A percentile compares a stretch with the other conserved stretches of the same genome.
phyloP scores from a whole-genome alignment of 2,797 vertebrate species.

The Sebastes nivosus region DNA sequence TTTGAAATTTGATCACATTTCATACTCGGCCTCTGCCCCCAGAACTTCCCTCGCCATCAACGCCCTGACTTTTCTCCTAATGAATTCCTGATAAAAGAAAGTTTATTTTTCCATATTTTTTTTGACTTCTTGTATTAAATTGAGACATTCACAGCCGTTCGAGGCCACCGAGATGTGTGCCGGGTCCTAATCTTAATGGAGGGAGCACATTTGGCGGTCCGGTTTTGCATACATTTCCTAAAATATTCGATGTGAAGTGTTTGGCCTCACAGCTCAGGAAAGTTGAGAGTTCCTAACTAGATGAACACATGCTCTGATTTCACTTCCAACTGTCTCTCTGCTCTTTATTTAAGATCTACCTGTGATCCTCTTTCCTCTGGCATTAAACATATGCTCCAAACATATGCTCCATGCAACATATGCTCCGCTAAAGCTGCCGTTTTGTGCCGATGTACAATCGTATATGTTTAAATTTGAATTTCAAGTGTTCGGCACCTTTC shows the following conservation, averaged over 20 bases:
- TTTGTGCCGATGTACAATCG: conserved; percentile 11
- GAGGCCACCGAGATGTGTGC: conserved; percentile 32
- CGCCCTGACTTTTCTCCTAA: conserved; percentile 55
- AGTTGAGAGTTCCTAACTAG: conserved; percentile 28
- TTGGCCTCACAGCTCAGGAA: conserved; percentile 36
- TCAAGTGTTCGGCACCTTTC: conserved; percentile 41
- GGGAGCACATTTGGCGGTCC: conserved; percentile 48
- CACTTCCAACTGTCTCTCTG: not conserved
- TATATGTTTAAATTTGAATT: conserved; percentile 14
- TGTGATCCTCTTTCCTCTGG: conserved; percentile 67
- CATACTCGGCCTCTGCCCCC: conserved; percentile 56
- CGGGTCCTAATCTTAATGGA: conserved; percentile 73
- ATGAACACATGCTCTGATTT: conserved; percentile 27
- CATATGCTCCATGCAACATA: conserved; percentile 62
- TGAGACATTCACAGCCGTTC: conserved; percentile 51
- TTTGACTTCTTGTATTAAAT: conserved; percentile 57
- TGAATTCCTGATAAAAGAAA: conserved; percentile 75
- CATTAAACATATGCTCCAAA: conserved; percentile 63
- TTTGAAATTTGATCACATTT: conserved; percentile 78
- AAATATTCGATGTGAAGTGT: conserved; percentile 44
- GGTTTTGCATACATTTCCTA: conserved; percentile 74
- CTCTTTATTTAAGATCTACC: conserved; percentile 53
- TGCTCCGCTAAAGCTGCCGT: conserved; percentile 40
- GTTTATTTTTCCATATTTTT: conserved; percentile 61
- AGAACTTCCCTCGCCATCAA: conserved; percentile 45